These are phyloP conservation scores for Crioceris asparagi DNA, from an alignment of 2,888 invertebrate genomes.

Conservation along the genomic window DNA sequence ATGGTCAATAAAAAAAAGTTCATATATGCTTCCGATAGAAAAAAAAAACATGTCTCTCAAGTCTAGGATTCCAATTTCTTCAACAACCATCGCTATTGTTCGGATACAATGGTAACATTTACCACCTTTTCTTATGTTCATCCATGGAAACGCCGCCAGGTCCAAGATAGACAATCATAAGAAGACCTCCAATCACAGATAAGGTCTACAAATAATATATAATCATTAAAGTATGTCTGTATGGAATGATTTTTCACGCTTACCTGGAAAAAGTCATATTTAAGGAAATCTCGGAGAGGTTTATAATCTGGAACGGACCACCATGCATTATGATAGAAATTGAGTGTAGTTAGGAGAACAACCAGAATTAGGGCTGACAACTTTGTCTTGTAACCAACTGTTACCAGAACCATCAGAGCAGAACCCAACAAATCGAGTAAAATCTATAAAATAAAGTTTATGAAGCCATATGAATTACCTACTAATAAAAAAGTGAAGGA, in stretches of 20 bases:
- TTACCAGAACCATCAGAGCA: constrained; percentile 89
- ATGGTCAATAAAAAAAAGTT: too few species aligned
- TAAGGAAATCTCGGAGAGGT: constrained; percentile 96
- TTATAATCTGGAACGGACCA: constrained; percentile 93
- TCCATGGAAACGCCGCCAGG: constrained; percentile 99
- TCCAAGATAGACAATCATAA: constrained; percentile 96
- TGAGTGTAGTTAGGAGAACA: constrained; percentile 74
- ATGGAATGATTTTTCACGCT: constrained; percentile 17
- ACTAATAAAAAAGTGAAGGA: too few species aligned
- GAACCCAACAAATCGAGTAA: constrained; percentile 88
- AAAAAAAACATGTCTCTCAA: too few species aligned
- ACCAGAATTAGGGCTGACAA: constrained; percentile 92
- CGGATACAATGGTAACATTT: constrained; percentile 33
- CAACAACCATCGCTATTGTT: too few species aligned
- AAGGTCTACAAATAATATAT: constrained; percentile 68
- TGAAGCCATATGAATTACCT: too few species aligned
- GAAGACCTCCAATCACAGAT: constrained; percentile 94
- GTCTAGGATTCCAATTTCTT: too few species aligned
- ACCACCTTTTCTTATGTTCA: constrained; percentile 99
- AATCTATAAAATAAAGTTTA: constrained; percentile 51
- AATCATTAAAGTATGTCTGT: not conserved
- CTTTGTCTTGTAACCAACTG: constrained; percentile 97
- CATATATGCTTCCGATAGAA: too few species aligned
- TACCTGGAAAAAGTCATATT: constrained; percentile 99
- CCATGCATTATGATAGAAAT: constrained; percentile 97